Conservation (phyloP, 2,888 invertebrate species). For the Anoplius nigerrimus region DNA sequence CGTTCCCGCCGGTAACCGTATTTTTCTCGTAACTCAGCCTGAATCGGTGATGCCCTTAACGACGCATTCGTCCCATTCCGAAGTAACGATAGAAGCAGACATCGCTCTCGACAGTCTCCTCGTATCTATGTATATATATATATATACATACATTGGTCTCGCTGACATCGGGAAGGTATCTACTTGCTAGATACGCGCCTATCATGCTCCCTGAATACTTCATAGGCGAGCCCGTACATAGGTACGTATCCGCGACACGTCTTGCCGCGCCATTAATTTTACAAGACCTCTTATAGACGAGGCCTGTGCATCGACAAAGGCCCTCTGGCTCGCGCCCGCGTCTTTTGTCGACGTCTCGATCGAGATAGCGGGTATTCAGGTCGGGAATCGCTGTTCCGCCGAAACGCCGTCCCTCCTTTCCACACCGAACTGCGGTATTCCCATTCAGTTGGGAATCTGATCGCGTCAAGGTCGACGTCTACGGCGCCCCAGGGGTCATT, state of each 20-base stretch:
- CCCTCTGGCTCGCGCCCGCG: constrained; percentile 4
- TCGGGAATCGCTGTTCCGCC: no score
- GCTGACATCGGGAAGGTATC: constrained; percentile 43
- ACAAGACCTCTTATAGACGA: constrained; percentile 44
- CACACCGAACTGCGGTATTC: not conserved
- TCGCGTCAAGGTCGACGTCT: no score
- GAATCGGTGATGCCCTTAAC: constrained; percentile 49
- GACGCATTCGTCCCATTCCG: constrained; percentile 34
- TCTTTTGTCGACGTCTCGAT: constrained; percentile 18
- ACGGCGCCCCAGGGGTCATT: no score
- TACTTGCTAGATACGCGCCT: constrained; percentile 51
- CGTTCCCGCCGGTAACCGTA: not conserved
- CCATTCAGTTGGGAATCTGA: not conserved
- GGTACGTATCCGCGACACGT: constrained; percentile 32
- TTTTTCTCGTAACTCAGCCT: constrained; percentile 38
- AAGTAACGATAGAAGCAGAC: constrained; percentile 26
- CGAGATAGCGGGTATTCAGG: no score
- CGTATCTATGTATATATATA: constrained; percentile 32
- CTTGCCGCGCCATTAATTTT: constrained; percentile 50
- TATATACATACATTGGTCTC: constrained; percentile 43
- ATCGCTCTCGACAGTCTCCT: constrained; percentile 40
- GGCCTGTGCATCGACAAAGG: constrained; percentile 33
- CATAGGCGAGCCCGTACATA: constrained; percentile 44
- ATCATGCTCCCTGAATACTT: constrained; percentile 62
- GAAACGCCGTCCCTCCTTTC: no score